Base-by-base conservation (phyloP, 2,113 vertebrate species). In the Archocentrus centrarchus region DNA sequence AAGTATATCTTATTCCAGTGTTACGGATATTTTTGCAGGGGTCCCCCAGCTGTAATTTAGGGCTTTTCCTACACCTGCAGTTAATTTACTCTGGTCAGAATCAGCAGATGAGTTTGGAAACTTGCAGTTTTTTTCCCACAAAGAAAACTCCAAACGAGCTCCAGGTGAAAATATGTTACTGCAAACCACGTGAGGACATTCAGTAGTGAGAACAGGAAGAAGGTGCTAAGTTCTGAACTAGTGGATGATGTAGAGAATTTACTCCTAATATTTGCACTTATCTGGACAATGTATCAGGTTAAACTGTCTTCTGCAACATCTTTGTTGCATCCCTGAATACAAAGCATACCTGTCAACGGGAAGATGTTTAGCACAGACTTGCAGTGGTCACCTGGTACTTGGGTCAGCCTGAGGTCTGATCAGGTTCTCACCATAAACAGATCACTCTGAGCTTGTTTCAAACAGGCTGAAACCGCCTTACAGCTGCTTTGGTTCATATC, bases 231-330 rank as follows among this genome's bases (percentile, higher is more conserved):
- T 44, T 44, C 32, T 44, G 37, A 39, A 66, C 63, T 4, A 44
- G 63, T 24, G 63, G 13, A 0, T 17, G 63, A 24, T 0, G 0
- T 3, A 24, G 24, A 24, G 24, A 24, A 24, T 24, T 24, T 24
- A 24, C 24, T 24, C 24, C 24, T 24, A 24, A 24, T 24, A 24
- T 24, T 24, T 24, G 24, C 24, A 24, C 24, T 24, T 24, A 24
- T 24, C 24, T 24, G 24, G 24, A 24, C 24, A 24, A 24, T 24
- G 24, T 24, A 24, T 24, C 24, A 24, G 24, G 24, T 24, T 24
- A 24, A 24, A 24, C 24, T 24, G 24, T 24, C 24, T 24, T 24
- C 24, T 24, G 24, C 24, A 24, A 24, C 41, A 44, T 37, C 37
- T 64, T 35, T 24, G 11, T 64, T 41, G 11, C 37, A 64, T 41